Evolutionary conservation across 2,797 vertebrate genomes (phyloP).

Genomic region (Lerista edwardsae): DNA sequence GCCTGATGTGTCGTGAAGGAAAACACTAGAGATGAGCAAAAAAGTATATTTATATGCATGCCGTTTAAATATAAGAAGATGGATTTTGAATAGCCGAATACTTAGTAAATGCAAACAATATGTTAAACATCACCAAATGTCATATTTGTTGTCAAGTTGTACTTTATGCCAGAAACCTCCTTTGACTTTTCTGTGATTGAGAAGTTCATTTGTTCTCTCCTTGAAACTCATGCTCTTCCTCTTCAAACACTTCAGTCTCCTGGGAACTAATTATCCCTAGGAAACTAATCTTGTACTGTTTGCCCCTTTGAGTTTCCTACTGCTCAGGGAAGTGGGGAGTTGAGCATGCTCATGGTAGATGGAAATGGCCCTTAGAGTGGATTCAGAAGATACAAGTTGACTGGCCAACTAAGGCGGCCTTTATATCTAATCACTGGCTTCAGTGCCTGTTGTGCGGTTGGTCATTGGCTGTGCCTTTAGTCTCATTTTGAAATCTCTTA

Average conservation of each 20-base stretch:
- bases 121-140: not conserved
- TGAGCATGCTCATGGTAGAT: not conserved
- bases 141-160: not conserved
- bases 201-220: too few species aligned
- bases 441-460: conserved; percentile 1
- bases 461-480: conserved; percentile 17
- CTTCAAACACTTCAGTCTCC: not conserved
- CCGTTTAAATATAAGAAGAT: not conserved
- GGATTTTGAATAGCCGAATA: not conserved
- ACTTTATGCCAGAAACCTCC: not conserved
- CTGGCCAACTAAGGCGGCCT: not conserved
- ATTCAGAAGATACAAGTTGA: not conserved
- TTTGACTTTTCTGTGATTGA: not conserved
- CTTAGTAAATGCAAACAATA: not conserved
- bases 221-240: not conserved
- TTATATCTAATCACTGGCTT: not conserved
- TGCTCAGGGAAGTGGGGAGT: not conserved
- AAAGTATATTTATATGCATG: not conserved
- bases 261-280: not conserved
- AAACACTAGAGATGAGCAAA: not conserved
- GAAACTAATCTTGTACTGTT: not conserved
- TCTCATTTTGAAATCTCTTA: conserved; percentile 45
- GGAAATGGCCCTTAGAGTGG: not conserved
- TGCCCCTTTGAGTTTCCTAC: not conserved
- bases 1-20: not conserved